These are phyloP conservation scores for Heliconius eleuchia DNA, from an alignment of 1,140 invertebrate species.

Conservation along the genomic window DNA sequence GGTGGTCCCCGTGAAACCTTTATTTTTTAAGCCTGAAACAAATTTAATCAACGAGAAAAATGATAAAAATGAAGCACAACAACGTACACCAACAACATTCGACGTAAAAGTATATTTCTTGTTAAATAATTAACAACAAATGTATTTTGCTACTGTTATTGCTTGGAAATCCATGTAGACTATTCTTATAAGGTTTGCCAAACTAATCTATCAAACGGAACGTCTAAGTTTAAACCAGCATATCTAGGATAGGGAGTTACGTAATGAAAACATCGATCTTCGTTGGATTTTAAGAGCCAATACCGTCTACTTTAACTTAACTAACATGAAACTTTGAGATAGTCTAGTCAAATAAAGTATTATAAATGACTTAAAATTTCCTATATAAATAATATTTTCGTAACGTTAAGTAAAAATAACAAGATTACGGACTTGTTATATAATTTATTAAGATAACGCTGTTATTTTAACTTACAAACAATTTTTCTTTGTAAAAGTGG, in stretches of 20 bases:
- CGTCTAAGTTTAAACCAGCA: slow-evolving; percentile 31
- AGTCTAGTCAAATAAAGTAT: slow-evolving; percentile 15
- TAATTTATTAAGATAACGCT: too few relatives aligned
- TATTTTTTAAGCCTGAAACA: slow-evolving; percentile 30
- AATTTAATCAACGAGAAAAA: slow-evolving; percentile 34
- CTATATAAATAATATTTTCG: background rate
- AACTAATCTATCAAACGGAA: slow-evolving; percentile 33
- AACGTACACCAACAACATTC: background rate
- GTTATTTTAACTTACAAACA: too few relatives aligned
- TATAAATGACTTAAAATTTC: slow-evolving; percentile 10
- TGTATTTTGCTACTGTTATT: slow-evolving; percentile 7
- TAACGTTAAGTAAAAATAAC: background rate
- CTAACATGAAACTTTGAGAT: slow-evolving; percentile 22
- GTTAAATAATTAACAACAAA: slow-evolving; percentile 1
- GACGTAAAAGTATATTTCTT: slow-evolving; percentile 15
- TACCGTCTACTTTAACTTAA: slow-evolving; percentile 26
- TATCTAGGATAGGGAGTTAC: slow-evolving; percentile 35
- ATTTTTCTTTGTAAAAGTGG: too few relatives aligned
- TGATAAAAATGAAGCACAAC: slow-evolving; percentile 22
- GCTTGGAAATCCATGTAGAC: slow-evolving; percentile 5
- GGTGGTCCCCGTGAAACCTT: slow-evolving; percentile 29
- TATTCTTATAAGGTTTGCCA: slow-evolving; percentile 26
- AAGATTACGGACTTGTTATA: background rate
- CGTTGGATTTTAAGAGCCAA: slow-evolving; percentile 34
- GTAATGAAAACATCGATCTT: slow-evolving; percentile 43